Conservation (phyloP, 2,888 invertebrate genomes). For the Hypercompe scribonia region DNA sequence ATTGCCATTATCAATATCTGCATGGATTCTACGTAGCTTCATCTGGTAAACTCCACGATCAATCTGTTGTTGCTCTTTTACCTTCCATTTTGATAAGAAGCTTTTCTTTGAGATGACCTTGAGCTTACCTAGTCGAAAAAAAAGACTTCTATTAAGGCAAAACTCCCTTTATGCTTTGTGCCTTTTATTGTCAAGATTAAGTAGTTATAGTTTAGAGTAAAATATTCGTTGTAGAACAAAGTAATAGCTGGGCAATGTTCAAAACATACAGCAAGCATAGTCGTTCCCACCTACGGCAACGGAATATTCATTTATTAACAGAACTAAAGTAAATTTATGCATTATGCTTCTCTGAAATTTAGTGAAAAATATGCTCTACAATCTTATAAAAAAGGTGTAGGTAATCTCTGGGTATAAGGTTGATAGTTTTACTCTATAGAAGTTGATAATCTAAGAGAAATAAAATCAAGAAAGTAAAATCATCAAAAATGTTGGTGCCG, state of each 20-base stretch:
- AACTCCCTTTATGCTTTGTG: not conserved
- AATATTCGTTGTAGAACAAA: not conserved
- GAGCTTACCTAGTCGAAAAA: no score
- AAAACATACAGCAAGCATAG: not conserved
- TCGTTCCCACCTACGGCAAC: not conserved
- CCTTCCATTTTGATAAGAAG: no score
- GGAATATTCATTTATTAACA: not conserved
- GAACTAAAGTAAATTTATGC: not conserved
- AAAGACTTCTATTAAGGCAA: not conserved
- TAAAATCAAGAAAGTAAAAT: no score
- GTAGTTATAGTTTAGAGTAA: not conserved
- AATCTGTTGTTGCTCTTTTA: no score
- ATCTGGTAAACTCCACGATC: not conserved
- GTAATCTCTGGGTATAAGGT: not conserved
- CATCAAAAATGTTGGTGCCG: no score
- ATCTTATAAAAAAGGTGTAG: not conserved
- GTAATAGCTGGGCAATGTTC: not conserved
- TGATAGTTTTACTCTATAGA: no score
- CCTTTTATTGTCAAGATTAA: not conserved
- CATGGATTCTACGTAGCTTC: no score
- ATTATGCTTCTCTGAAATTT: not conserved
- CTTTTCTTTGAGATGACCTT: no score
- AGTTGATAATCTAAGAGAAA: no score
- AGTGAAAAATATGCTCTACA: not conserved
- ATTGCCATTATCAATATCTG: no score